These are phyloP conservation scores for Petrocephalus microphthalmus DNA, from an alignment of 2,113 vertebrate species.

Conservation along the genomic window DNA sequence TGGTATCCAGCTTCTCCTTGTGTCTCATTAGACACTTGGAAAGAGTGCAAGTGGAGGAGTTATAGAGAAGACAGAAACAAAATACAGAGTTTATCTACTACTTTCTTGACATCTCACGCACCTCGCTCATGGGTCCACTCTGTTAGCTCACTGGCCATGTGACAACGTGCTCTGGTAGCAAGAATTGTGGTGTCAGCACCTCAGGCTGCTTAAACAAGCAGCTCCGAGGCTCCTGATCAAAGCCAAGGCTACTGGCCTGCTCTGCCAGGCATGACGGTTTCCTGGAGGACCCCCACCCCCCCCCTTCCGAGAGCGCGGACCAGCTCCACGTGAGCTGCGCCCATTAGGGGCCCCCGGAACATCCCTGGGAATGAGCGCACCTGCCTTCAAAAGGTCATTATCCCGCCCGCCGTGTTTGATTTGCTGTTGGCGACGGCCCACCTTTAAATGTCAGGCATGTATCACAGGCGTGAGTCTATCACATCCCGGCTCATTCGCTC, in stretches of 20 bases:
- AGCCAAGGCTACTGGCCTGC: neutral
- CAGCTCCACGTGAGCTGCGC: neutral
- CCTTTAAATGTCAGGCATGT: slow-evolving; percentile 1
- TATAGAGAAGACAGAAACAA: neutral
- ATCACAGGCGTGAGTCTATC: neutral
- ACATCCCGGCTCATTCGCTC: neutral
- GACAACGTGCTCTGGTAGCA: neutral
- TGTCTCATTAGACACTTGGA: neutral
- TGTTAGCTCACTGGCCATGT: neutral
- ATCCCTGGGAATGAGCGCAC: neutral
- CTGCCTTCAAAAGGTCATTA: neutral
- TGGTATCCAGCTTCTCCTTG: neutral
- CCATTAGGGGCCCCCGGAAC: neutral
- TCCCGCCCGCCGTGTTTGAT: neutral
- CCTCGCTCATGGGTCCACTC: neutral
- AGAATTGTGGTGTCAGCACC: neutral
- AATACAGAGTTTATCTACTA: neutral
- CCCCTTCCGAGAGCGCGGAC: neutral
- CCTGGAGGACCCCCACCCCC: no score
- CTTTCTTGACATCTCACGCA: neutral
- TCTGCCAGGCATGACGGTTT: neutral
- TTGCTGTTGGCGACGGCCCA: neutral
- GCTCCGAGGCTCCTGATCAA: neutral
- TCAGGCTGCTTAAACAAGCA: neutral
- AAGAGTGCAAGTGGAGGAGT: neutral